A percentile compares a stretch with the other conserved stretches of the same genome.
Evolutionary conservation across 2,888 invertebrate species (phyloP).

Genomic region (Oasisia sp.): DNA sequence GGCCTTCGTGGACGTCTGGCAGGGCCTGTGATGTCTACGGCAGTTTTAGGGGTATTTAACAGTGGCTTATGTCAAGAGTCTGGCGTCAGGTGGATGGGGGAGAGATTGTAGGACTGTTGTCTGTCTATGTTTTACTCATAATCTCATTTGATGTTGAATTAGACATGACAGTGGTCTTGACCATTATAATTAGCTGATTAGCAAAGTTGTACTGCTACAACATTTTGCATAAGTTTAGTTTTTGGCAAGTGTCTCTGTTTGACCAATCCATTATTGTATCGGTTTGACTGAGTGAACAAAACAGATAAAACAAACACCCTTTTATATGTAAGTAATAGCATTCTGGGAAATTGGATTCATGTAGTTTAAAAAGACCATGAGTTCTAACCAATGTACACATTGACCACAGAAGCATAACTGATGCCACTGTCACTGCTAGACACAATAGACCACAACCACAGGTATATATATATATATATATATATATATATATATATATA

Average conservation of each 20-base stretch:
- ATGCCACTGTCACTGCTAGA: background rate
- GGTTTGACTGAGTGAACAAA: background rate
- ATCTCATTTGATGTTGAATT: too few species aligned
- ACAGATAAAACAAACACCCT: background rate
- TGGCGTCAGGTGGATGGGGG: too few species aligned
- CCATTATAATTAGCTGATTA: too few species aligned
- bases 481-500: too few species aligned
- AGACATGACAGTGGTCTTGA: too few species aligned
- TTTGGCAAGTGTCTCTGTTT: too few species aligned
- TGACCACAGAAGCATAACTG: background rate
- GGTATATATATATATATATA: background rate
- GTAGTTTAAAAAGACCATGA: background rate
- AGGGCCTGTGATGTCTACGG: background rate
- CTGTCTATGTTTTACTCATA: too few species aligned
- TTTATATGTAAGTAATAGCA: too few species aligned
- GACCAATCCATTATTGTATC: background rate
- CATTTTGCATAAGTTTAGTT: too few species aligned
- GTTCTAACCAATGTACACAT: background rate
- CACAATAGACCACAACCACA: background rate
- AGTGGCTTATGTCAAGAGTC: background rate
- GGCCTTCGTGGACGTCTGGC: background rate
- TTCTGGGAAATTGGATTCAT: background rate
- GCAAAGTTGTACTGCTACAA: too few species aligned
- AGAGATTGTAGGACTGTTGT: too few species aligned
- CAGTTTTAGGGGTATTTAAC: background rate